Percentiles rank a stretch among this genome's conserved stretches.
Evolutionary conservation across 2,888 invertebrate genomes (phyloP).

Genomic region (Yponomeuta plumbellus): DNA sequence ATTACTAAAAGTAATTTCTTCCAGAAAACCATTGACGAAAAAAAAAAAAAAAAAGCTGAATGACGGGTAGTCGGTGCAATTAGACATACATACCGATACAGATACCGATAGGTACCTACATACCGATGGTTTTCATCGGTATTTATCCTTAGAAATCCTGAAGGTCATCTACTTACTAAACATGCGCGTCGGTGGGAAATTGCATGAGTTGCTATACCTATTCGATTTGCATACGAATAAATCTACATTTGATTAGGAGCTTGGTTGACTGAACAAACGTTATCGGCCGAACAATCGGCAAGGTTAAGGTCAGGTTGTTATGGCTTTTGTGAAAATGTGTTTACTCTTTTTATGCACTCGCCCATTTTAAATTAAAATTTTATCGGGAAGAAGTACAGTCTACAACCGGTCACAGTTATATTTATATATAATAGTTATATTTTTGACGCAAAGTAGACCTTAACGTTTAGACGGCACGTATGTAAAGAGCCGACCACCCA

Average conservation of each 20-base stretch:
- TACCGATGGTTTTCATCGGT: neutral
- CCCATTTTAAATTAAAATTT: neutral
- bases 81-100: too few relatives aligned
- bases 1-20: too few relatives aligned
- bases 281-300: neutral
- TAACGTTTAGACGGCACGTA: too few relatives aligned
- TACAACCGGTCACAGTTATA: too few relatives aligned
- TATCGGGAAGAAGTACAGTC: too few relatives aligned
- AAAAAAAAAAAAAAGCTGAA: too few relatives aligned
- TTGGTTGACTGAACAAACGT: neutral
- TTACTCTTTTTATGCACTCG: neutral
- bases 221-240: neutral
- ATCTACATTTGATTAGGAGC: neutral
- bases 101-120: too few relatives aligned
- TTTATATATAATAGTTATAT: too few relatives aligned
- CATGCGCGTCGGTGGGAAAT: neutral
- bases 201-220: neutral
- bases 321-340: conserved; percentile 1
- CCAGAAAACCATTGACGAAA: too few relatives aligned
- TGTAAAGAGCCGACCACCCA: too few relatives aligned
- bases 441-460: too few relatives aligned
- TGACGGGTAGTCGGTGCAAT: too few relatives aligned
- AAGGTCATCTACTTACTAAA: neutral
- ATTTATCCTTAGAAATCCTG: neutral
- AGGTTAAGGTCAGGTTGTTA: conserved; percentile 4